Conservation (phyloP, 2,888 invertebrate genomes). For the Cephonodes hylas region DNA sequence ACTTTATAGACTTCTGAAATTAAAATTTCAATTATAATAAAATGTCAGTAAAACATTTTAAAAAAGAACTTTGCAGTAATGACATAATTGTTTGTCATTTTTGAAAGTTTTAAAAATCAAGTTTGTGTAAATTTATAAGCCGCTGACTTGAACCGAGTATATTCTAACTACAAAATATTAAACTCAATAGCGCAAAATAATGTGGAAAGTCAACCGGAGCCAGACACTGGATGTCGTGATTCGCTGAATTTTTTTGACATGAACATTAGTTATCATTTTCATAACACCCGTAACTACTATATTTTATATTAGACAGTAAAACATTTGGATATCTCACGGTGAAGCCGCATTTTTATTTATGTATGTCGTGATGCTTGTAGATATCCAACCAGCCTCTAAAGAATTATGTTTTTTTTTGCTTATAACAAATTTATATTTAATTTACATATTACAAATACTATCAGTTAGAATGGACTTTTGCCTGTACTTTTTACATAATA, state of each 20-base stretch:
- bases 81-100: too few species aligned
- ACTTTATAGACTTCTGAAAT: too few species aligned
- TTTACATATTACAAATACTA: too few species aligned
- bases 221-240: constrained; percentile 7
- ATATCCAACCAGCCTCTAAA: too few species aligned
- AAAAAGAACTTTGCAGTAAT: too few species aligned
- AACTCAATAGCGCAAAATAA: not conserved
- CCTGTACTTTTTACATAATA: too few species aligned
- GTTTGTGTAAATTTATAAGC: not conserved
- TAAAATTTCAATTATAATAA: too few species aligned
- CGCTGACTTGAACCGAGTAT: not conserved
- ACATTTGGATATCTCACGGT: not conserved
- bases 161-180: not conserved
- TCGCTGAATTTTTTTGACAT: not conserved
- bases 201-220: not conserved
- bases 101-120: not conserved
- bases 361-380: not conserved
- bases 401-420: too few species aligned
- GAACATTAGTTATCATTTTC: not conserved
- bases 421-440: too few species aligned
- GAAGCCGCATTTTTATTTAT: not conserved
- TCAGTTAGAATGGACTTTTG: too few species aligned
- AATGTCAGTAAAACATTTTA: too few species aligned
- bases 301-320: not conserved
- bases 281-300: not conserved